A percentile compares a stretch with the other conserved stretches of the same genome.
Conservation (phyloP, 2,113 vertebrate genomes). For the Megaleporinus macrocephalus region DNA sequence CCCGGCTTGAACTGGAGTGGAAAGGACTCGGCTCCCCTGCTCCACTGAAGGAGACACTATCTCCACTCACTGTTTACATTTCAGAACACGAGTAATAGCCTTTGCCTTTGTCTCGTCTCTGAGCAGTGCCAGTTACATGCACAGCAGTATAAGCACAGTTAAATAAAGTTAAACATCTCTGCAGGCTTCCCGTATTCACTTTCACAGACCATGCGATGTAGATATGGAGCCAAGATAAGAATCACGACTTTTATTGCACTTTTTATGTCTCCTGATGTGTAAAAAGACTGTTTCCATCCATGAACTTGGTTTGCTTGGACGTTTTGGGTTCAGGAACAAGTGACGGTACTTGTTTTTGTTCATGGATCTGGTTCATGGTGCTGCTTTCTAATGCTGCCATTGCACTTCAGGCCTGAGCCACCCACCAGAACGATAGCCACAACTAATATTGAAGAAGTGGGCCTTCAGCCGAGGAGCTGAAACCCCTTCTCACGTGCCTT, state of each 20-base stretch:
- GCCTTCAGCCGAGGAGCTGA: not conserved
- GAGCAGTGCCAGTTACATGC: not conserved
- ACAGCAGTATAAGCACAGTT: not conserved
- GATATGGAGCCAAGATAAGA: not conserved
- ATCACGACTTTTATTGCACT: not conserved
- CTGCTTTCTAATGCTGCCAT: not conserved
- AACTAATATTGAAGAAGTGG: not conserved
- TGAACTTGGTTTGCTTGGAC: constrained; percentile 37
- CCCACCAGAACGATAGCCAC: not conserved
- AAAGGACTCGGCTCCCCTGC: not conserved
- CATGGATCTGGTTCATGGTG: not conserved
- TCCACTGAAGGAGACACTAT: constrained; percentile 6
- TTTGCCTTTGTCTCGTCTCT: not conserved
- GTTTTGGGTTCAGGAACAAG: not conserved
- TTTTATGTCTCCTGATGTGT: not conserved
- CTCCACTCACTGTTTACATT: constrained; percentile 27
- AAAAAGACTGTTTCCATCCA: not conserved
- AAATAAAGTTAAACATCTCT: not conserved
- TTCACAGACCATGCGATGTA: not conserved
- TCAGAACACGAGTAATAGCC: not conserved
- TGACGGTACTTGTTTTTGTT: not conserved
- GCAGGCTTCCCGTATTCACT: not conserved
- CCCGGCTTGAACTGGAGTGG: constrained; percentile 13
- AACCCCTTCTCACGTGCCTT: not conserved
- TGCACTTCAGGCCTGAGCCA: not conserved